Evolutionary conservation across 2,797 vertebrate genomes (phyloP).

Genomic region (Spatula clypeata): DNA sequence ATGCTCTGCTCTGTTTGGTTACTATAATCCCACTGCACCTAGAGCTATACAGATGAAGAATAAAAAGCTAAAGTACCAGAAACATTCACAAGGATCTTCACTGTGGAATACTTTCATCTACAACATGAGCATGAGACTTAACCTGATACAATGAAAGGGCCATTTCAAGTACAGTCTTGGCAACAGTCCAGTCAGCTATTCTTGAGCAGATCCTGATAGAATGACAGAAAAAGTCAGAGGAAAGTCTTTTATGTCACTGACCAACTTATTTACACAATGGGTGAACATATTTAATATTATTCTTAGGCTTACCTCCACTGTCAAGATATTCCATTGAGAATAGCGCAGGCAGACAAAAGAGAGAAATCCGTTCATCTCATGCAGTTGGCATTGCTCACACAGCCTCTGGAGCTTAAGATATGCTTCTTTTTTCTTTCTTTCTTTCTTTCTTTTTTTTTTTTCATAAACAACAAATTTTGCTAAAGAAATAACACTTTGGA

Average conservation of each 20-base stretch:
- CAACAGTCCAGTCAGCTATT: background rate
- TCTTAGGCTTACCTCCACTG: background rate
- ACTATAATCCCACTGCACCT: background rate
- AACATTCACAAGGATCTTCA: background rate
- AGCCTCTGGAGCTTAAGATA: background rate
- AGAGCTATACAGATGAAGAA: background rate
- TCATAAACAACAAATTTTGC: constrained; percentile 48
- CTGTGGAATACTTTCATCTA: background rate
- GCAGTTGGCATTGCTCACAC: background rate
- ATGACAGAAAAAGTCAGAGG: background rate
- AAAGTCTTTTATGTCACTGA: background rate
- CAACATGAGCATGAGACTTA: background rate
- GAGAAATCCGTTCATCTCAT: background rate
- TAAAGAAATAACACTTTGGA: constrained; percentile 66
- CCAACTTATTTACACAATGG: background rate
- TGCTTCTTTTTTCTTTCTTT: background rate
- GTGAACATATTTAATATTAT: background rate
- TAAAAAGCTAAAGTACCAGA: background rate
- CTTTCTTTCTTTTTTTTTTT: background rate
- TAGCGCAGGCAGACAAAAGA: background rate
- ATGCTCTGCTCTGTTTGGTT: background rate
- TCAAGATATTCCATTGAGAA: background rate
- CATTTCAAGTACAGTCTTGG: background rate
- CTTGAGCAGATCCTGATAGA: background rate
- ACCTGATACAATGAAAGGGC: background rate